These are phyloP conservation scores for Drosophila macrothrix DNA, from an alignment of 2,888 invertebrate species.

Conservation along the genomic window DNA sequence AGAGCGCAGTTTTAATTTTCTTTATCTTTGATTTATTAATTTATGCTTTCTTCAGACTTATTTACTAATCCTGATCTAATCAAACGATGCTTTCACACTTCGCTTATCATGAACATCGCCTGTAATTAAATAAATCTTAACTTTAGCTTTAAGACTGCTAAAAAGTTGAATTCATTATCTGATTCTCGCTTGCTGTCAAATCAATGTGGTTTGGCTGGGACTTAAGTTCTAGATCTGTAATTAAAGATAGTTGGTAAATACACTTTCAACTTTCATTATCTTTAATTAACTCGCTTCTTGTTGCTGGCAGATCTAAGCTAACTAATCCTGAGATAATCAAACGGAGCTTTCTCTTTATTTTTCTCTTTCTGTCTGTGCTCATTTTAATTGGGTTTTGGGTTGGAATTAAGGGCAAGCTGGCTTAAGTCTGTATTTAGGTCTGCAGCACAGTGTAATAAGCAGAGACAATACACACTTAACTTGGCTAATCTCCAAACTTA, in stretches of 20 bases:
- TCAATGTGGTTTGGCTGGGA: background rate
- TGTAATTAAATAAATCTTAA: no score
- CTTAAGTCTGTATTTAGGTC: background rate
- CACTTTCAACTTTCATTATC: background rate
- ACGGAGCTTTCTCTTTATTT: background rate
- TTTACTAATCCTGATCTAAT: background rate
- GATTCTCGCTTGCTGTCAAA: conserved; percentile 1
- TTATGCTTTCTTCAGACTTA: background rate
- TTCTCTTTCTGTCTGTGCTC: no score
- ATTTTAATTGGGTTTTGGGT: background rate
- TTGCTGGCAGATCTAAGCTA: background rate
- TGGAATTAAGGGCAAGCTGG: background rate
- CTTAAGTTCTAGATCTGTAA: background rate
- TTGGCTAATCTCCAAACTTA: conserved; percentile 8
- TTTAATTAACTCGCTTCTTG: background rate
- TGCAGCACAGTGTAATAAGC: conserved; percentile 11
- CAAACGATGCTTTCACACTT: conserved; percentile 29
- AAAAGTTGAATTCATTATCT: background rate
- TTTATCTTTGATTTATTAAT: background rate
- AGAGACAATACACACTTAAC: conserved; percentile 10
- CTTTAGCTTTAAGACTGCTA: background rate
- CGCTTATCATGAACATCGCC: conserved; percentile 70
- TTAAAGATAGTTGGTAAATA: background rate
- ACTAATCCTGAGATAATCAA: background rate
- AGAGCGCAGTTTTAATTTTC: background rate